Conservation (phyloP, 2,113 vertebrate species). For the Pluvialis apricaria region DNA sequence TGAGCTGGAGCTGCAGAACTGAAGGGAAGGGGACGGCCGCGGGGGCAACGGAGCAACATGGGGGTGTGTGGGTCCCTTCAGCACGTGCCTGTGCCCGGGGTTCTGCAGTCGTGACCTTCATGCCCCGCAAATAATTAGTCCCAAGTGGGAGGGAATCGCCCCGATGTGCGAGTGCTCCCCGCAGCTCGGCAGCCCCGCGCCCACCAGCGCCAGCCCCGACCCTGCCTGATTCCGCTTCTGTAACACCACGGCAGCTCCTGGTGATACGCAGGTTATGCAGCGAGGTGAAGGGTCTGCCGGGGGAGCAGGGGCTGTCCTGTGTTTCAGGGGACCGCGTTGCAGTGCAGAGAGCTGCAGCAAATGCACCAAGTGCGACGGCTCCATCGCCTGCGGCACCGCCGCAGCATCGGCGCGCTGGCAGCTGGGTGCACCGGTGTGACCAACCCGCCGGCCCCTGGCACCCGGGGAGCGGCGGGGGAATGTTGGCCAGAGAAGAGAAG, state of each 20-base stretch:
- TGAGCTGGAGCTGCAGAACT: neutral
- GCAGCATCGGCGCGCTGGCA: accelerated
- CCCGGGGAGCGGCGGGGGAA: accelerated
- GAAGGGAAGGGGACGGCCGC: neutral
- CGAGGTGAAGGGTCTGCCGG: neutral
- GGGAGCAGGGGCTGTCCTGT: neutral
- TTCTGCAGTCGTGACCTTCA: accelerated
- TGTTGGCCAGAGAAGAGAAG: neutral
- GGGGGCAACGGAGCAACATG: accelerated
- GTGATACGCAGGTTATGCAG: neutral
- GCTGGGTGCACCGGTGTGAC: neutral
- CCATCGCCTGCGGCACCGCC: accelerated
- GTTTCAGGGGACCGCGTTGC: accelerated
- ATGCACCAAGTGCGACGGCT: accelerated
- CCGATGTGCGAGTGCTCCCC: accelerated
- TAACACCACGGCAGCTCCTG: neutral
- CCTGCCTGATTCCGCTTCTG: neutral
- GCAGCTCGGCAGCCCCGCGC: accelerated
- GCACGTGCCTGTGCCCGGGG: neutral
- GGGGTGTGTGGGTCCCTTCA: accelerated
- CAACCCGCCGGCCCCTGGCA: too few species aligned
- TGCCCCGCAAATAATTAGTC: too few species aligned
- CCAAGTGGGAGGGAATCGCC: neutral
- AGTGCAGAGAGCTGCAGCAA: too few species aligned
- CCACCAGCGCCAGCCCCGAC: neutral